Evolutionary conservation across 2,113 vertebrate species (phyloP).

Genomic region (Prionailurus viverrinus): DNA sequence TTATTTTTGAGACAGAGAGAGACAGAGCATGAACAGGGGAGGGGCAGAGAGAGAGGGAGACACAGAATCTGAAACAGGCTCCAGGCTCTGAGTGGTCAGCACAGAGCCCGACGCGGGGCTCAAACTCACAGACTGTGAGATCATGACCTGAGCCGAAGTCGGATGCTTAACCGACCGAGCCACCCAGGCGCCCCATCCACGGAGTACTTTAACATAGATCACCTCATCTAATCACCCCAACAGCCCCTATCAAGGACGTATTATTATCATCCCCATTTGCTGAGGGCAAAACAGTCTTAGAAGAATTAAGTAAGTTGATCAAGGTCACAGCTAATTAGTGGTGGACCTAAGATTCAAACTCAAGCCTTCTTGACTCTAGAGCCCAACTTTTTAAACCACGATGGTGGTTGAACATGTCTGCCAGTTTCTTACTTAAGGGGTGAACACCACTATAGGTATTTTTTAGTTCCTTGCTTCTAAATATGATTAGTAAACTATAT

Average conservation of each 20-base stretch:
- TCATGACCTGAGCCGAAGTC: too few relatives aligned
- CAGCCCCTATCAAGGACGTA: not conserved
- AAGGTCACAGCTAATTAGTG: not conserved
- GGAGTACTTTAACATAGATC: not conserved
- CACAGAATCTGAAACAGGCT: too few relatives aligned
- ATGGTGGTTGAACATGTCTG: not conserved
- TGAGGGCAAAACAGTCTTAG: not conserved
- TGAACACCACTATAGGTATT: not conserved
- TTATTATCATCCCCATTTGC: not conserved
- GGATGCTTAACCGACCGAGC: too few relatives aligned
- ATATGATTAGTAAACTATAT: not conserved
- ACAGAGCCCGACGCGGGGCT: too few relatives aligned
- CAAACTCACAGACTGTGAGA: too few relatives aligned
- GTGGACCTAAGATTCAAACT: not conserved
- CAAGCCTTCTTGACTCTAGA: not conserved
- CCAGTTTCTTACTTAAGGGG: not conserved
- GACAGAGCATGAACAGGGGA: too few relatives aligned
- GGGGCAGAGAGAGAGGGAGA: too few relatives aligned
- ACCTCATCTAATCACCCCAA: not conserved
- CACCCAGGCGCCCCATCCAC: not conserved
- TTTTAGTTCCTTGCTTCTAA: constrained; percentile 25
- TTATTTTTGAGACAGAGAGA: too few relatives aligned
- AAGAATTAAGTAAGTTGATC: not conserved
- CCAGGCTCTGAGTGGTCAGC: too few relatives aligned
- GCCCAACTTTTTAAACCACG: not conserved